Conservation (phyloP, 2,888 invertebrate genomes). For the Drosophila mayaguana region DNA sequence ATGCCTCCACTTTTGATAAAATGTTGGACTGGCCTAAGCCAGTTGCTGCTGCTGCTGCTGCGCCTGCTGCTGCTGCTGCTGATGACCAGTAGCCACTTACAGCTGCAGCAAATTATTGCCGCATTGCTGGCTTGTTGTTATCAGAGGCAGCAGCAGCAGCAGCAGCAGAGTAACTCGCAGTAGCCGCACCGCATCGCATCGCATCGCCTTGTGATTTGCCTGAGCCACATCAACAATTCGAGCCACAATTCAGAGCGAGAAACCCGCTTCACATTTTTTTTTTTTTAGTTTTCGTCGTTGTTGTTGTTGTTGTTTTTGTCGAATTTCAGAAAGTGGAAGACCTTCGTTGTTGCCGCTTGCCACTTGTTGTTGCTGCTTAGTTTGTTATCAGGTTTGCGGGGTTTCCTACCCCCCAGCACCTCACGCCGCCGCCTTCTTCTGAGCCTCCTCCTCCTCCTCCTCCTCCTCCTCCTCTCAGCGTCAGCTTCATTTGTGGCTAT, state of each 20-base stretch:
- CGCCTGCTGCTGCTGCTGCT: constrained; percentile 51
- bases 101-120: constrained; percentile 66
- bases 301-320: constrained; percentile 43
- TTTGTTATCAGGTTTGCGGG: constrained; percentile 69
- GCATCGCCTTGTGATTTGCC: constrained; percentile 65
- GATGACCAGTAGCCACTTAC: constrained; percentile 83
- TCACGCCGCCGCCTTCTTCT: neutral
- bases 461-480: neutral
- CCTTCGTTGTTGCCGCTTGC: constrained; percentile 72
- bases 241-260: constrained; percentile 42
- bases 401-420: constrained; percentile 6
- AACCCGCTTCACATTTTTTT: constrained; percentile 45
- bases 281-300: constrained; percentile 24
- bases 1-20: constrained; percentile 80
- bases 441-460: neutral
- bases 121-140: constrained; percentile 70
- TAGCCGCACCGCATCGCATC: constrained; percentile 6
- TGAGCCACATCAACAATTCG: constrained; percentile 55
- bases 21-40: constrained; percentile 76
- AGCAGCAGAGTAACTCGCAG: constrained; percentile 20
- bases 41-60: constrained; percentile 43
- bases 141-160: constrained; percentile 60
- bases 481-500: constrained; percentile 61
- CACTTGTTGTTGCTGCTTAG: constrained; percentile 65
- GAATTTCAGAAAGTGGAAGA: constrained; percentile 82